Conservation (phyloP, 2,113 vertebrate species). For the Piprites chloris region DNA sequence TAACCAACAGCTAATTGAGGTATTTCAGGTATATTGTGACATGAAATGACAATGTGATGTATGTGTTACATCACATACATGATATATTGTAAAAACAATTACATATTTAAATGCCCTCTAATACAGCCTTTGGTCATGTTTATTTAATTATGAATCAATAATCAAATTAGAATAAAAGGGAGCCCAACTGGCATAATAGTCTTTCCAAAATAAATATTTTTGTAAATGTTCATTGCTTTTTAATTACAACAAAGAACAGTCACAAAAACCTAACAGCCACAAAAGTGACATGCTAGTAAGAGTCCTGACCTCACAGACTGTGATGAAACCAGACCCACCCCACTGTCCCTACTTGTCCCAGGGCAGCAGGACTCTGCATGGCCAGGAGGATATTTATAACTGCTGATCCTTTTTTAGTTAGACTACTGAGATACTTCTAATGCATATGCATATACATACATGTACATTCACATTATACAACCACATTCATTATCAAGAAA, state of each 20-base stretch:
- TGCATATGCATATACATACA: not conserved
- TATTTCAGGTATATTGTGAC: too few species aligned
- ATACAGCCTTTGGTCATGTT: slow-evolving; percentile 1
- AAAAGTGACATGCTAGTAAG: not conserved
- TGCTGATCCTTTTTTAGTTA: not conserved
- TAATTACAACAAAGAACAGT: not conserved
- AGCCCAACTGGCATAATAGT: not conserved
- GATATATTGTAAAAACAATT: not conserved
- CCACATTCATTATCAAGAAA: not conserved
- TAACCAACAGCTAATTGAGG: not conserved
- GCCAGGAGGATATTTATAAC: not conserved
- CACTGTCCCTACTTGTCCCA: not conserved
- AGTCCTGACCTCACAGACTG: not conserved
- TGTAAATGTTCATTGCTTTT: too few species aligned
- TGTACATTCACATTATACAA: not conserved
- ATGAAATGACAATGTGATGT: too few species aligned
- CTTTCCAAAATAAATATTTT: not conserved
- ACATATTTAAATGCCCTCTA: not conserved
- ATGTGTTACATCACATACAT: not conserved
- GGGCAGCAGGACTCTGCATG: not conserved
- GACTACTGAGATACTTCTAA: not conserved
- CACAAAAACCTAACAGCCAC: not conserved
- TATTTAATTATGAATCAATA: slow-evolving; percentile 38
- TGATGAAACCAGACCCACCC: not conserved
- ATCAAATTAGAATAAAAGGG: not conserved